Conservation (phyloP, 2,888 invertebrate genomes). For the Noctua pronuba region DNA sequence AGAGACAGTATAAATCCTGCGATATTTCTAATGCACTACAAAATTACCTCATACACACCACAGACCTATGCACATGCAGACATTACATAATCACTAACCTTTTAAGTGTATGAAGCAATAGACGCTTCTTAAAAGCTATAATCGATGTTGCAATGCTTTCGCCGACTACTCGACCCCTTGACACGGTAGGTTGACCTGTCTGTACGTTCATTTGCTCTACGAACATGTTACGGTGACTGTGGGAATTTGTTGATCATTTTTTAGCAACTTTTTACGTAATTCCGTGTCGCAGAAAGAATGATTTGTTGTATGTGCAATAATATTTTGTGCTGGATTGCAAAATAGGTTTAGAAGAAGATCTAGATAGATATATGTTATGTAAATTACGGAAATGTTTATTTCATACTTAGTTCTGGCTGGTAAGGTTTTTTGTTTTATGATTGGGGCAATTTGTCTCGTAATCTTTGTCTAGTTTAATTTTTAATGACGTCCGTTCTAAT, state of each 20-base stretch:
- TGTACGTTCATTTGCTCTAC: conserved; percentile 64
- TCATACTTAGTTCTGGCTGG: conserved; percentile 30
- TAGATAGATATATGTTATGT: conserved; percentile 51
- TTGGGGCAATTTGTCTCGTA: conserved; percentile 48
- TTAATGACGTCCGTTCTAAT: conserved; percentile 40
- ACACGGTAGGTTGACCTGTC: conserved; percentile 68
- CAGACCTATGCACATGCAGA: conserved; percentile 68
- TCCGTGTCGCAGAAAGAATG: conserved; percentile 37
- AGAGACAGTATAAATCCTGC: conserved; percentile 30
- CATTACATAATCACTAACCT: conserved; percentile 72
- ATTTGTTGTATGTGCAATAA: conserved; percentile 35
- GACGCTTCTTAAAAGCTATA: conserved; percentile 71
- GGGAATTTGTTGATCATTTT: conserved; percentile 57
- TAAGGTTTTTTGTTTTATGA: conserved; percentile 46
- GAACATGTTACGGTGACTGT: conserved; percentile 55
- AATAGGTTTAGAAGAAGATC: conserved; percentile 56
- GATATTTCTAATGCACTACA: conserved; percentile 25
- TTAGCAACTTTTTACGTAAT: conserved; percentile 58
- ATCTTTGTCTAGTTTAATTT: conserved; percentile 27
- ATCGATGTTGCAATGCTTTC: conserved; percentile 74
- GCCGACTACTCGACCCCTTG: conserved; percentile 67
- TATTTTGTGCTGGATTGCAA: conserved; percentile 41
- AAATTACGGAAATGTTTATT: conserved; percentile 56
- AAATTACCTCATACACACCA: conserved; percentile 62
- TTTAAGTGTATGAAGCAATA: conserved; percentile 68